Conservation (phyloP, 2,888 invertebrate genomes). For the Hyalella azteca region DNA sequence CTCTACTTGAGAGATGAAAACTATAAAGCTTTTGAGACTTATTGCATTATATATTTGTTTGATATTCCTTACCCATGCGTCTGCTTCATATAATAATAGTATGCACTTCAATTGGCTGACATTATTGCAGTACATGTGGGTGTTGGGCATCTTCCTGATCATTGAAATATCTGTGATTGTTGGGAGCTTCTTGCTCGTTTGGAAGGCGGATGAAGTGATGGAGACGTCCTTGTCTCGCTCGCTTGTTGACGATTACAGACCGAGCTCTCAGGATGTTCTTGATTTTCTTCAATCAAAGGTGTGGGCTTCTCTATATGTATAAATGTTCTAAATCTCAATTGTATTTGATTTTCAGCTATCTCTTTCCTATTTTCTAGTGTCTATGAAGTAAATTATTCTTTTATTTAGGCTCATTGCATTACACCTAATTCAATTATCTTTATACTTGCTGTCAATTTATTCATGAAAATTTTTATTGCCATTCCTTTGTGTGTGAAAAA, state of each 20-base stretch:
- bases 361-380: no score
- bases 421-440: no score
- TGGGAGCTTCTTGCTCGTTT: conserved; percentile 17
- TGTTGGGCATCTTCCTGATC: conserved; percentile 35
- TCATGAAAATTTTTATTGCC: no score
- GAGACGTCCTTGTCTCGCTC: not conserved
- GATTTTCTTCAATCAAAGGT: conserved; percentile 26
- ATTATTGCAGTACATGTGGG: conserved; percentile 31
- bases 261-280: not conserved
- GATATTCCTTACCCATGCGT: no score
- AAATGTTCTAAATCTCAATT: not conserved
- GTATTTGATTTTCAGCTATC: no score
- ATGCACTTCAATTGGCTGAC: no score
- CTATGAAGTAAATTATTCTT: not conserved
- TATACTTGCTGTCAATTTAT: no score
- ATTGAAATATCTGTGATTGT: conserved; percentile 33
- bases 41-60: no score
- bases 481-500: no score
- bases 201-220: conserved; percentile 12
- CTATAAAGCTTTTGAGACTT: no score
- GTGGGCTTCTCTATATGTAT: not conserved
- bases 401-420: not conserved
- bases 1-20: no score
- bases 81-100: no score
- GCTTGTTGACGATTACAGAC: conserved; percentile 24